Base-by-base conservation (phyloP, 2,113 vertebrate species). In the Phalacrocorax pelagicus region DNA sequence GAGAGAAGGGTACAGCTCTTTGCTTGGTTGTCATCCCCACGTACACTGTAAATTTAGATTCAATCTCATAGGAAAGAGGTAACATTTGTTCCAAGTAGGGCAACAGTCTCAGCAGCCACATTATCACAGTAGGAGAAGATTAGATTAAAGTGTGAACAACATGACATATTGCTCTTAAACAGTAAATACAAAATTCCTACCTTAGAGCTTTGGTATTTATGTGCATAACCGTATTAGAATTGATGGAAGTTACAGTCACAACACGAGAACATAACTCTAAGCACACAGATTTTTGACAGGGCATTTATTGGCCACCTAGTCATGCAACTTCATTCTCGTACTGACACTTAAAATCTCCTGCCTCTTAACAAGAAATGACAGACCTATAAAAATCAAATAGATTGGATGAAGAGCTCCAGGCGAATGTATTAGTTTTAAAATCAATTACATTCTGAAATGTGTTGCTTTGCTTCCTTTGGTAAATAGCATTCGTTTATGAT, bases 81-180 rank as follows among this genome's bases (percentile, higher is more conserved):
- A 81, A 57, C 80, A 79, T 94, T 97, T 96, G 88, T 87, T 96
- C 84, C 77, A 91, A 96, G 54, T 55, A 85, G 86, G 78, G 84
- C 81, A 95, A 92, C 78, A 92, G 84, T 27, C 92, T 94, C 89
- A 90, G 84, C 92, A 95, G 89, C 89, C 81, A 80, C 84, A 91
- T 95, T 95, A 95, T 95, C 96, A 87, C 95, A 94, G 94, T 70
- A 62, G 92, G 92, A 85, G 92, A 96, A 94, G 91, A 97, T 92
- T 77, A 97, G 88, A 95, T 87, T 95, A 75, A 91, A 95, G 88
- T 66, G 78, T 80, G 89, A 97, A 97, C 91, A 95, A 94, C 78
- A 55, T 73, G 92, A 85, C 86, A 82, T 93, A 87, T 51, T 89
- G 84, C 62, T 95, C 86, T 97, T 89, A 91, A 96, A 96, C 89